Conservation (phyloP, 1,140 invertebrate species). For the Hormaphis cornu region DNA sequence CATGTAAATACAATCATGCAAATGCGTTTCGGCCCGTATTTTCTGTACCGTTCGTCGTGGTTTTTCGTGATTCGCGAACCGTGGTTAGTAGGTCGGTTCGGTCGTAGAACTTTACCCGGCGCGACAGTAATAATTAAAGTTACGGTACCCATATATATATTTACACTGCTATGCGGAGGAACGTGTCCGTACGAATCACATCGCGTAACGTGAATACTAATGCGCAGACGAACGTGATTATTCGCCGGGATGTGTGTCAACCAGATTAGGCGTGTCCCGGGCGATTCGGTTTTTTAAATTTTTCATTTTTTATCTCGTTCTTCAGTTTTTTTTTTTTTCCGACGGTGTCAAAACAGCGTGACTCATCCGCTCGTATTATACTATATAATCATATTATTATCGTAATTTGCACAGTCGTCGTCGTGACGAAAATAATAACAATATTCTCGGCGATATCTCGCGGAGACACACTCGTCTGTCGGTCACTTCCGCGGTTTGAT, state of each 20-base stretch:
- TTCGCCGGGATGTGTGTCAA: background rate
- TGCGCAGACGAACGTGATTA: background rate
- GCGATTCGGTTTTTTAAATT: too few relatives aligned
- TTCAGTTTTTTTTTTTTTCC: background rate
- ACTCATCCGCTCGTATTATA: background rate
- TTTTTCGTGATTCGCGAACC: too few relatives aligned
- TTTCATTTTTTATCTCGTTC: background rate
- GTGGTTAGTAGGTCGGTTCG: conserved; percentile 11
- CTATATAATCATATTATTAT: too few relatives aligned
- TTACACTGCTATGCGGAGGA: too few relatives aligned
- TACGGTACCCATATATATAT: conserved; percentile 28
- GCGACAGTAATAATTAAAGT: too few relatives aligned
- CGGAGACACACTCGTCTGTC: background rate
- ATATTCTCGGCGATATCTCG: background rate
- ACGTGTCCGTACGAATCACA: conserved; percentile 21
- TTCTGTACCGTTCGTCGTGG: too few relatives aligned
- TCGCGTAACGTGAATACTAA: conserved; percentile 2
- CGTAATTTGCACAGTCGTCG: too few relatives aligned
- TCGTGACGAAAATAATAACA: too few relatives aligned
- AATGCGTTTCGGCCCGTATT: background rate
- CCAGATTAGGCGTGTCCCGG: conserved; percentile 8
- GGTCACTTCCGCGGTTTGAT: background rate
- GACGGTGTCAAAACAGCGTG: background rate
- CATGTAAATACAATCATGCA: background rate
- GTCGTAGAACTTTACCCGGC: conserved; percentile 28